A percentile compares a stretch with the other conserved stretches of the same genome.
These are phyloP conservation scores for Apamea monoglypha DNA, from an alignment of 2,888 invertebrate species.

Conservation along the genomic window DNA sequence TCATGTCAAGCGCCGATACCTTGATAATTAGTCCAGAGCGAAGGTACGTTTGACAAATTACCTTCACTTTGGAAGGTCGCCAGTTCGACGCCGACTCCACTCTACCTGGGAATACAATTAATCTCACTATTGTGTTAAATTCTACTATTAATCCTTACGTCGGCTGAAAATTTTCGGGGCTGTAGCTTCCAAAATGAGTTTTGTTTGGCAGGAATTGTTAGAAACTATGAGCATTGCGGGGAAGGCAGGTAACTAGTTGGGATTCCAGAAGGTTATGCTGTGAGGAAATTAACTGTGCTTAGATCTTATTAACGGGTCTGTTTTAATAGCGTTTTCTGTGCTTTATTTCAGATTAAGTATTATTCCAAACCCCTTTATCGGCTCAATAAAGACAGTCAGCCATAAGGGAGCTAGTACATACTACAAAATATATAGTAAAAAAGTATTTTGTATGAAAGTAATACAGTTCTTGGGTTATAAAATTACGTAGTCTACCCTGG, in stretches of 20 bases:
- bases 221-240: slow-evolving; percentile 48
- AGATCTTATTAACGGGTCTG: neutral
- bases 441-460: neutral
- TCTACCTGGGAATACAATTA: slow-evolving; percentile 65
- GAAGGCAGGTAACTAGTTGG: slow-evolving; percentile 15
- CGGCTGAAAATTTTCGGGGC: slow-evolving; percentile 35
- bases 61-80: slow-evolving; percentile 69
- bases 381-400: neutral
- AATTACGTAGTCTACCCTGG: neutral
- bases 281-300: slow-evolving; percentile 23
- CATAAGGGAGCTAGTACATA: neutral
- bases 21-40: slow-evolving; percentile 64
- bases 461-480: neutral
- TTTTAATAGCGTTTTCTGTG: neutral
- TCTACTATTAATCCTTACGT: slow-evolving; percentile 56
- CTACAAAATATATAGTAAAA: neutral
- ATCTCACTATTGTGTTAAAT: slow-evolving; percentile 68
- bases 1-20: slow-evolving; percentile 64
- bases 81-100: slow-evolving; percentile 64
- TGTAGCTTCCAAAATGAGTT: slow-evolving; percentile 50
- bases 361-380: too few relatives aligned
- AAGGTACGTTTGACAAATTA: slow-evolving; percentile 67
- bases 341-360: neutral
- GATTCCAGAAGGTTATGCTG: slow-evolving; percentile 22
- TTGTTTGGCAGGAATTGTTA: slow-evolving; percentile 49